phyloP scores from a whole-genome alignment of 35 echinoderm and acorn worm species.

The Amphiura filiformis region DNA sequence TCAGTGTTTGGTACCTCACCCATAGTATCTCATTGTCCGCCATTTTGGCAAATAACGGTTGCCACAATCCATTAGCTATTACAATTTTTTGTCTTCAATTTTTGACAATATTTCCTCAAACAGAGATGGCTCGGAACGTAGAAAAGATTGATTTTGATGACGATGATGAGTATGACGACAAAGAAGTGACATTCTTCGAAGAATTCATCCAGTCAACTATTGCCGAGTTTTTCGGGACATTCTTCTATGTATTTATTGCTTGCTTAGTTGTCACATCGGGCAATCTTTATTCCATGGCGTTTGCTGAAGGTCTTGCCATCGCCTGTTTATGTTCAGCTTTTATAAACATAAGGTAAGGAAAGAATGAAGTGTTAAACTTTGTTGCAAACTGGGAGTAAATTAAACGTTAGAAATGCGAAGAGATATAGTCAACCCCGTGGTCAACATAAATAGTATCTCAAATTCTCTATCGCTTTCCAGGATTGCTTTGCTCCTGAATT shows the following conservation, averaged over 20 bases:
- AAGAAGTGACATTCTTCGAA: constrained; percentile 66
- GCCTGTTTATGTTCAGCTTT: constrained; percentile 82
- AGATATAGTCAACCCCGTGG: no score
- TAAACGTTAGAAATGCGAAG: no score
- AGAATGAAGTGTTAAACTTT: no score
- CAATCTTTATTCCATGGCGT: constrained; percentile 69
- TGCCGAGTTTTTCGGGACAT: constrained; percentile 71
- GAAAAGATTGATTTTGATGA: constrained; percentile 28
- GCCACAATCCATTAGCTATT: not conserved
- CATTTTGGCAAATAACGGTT: not conserved
- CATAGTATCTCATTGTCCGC: not conserved
- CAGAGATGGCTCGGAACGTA: constrained; percentile 7
- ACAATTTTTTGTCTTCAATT: not conserved
- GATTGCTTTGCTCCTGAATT: no score
- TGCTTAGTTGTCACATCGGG: constrained; percentile 74
- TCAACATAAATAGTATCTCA: no score
- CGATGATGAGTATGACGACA: constrained; percentile 28
- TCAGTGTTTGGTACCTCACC: not conserved
- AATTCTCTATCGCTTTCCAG: no score
- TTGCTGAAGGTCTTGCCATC: constrained; percentile 85
- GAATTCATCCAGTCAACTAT: constrained; percentile 88
- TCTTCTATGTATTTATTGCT: constrained; percentile 76
- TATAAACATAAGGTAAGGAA: constrained; percentile 70
- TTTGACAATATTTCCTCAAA: not conserved
- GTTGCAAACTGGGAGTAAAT: no score